phyloP scores from a whole-genome alignment of 2,888 invertebrate species.

The Cyclophora albipunctata region DNA sequence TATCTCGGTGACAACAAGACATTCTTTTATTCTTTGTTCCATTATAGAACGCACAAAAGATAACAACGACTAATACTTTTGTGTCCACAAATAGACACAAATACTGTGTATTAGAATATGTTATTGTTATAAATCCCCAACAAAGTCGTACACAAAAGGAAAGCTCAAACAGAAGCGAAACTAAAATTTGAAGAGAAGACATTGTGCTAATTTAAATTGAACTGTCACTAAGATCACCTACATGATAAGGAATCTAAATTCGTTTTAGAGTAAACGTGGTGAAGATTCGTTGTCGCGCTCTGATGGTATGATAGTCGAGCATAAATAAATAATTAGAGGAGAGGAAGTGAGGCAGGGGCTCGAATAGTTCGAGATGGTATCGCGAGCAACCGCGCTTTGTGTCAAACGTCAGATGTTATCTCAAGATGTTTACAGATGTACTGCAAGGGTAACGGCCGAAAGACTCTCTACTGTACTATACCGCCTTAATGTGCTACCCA shows the following conservation, averaged over 20 bases:
- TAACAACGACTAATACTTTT: neutral
- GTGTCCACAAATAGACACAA: neutral
- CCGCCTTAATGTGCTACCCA: slow-evolving; percentile 50
- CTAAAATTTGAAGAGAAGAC: slow-evolving; percentile 7
- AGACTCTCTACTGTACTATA: slow-evolving; percentile 15
- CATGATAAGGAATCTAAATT: slow-evolving; percentile 65
- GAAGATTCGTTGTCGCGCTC: slow-evolving; percentile 65
- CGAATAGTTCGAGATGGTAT: slow-evolving; percentile 68
- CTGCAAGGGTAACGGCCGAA: slow-evolving; percentile 65
- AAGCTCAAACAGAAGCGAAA: no score
- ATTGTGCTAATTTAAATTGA: slow-evolving; percentile 38
- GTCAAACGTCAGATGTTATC: slow-evolving; percentile 75
- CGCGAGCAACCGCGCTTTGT: slow-evolving; percentile 71
- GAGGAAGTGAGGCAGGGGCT: slow-evolving; percentile 51
- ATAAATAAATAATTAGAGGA: slow-evolving; percentile 73
- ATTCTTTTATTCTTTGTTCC: slow-evolving; percentile 3
- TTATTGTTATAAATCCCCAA: no score
- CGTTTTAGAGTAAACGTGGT: slow-evolving; percentile 56
- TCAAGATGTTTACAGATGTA: slow-evolving; percentile 74
- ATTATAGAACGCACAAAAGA: no score
- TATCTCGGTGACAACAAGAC: no score
- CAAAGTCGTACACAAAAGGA: no score
- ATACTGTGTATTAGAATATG: slow-evolving; percentile 1
- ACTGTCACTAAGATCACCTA: slow-evolving; percentile 58
- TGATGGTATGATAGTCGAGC: slow-evolving; percentile 67